phyloP scores from a whole-genome alignment of 1,140 invertebrate genomes.

The Cataglyphis hispanica region DNA sequence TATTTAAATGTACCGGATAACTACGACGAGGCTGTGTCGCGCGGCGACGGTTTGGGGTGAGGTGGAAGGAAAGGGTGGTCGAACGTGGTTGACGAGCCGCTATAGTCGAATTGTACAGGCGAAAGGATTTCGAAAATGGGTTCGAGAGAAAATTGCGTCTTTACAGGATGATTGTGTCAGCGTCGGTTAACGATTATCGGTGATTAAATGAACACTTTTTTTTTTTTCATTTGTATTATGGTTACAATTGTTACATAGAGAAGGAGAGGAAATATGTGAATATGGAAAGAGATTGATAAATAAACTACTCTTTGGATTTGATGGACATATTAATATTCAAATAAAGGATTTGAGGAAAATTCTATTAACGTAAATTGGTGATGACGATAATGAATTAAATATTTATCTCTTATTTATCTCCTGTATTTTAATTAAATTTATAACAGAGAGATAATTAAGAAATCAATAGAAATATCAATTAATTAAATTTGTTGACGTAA shows the following conservation, averaged over 20 bases:
- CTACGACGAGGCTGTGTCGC: slow-evolving; percentile 52
- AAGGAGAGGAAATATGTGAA: neutral
- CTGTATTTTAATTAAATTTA: neutral
- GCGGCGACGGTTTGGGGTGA: neutral
- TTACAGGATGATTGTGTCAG: slow-evolving; percentile 24
- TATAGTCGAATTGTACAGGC: slow-evolving; percentile 17
- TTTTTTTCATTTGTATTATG: neutral
- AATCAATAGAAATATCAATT: neutral
- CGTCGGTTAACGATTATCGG: slow-evolving; percentile 1
- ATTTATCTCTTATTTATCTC: neutral
- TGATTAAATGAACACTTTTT: slow-evolving; percentile 37
- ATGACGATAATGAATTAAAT: neutral
- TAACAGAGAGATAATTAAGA: neutral
- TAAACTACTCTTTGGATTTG: neutral
- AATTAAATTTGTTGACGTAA: neutral
- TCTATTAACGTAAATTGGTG: neutral
- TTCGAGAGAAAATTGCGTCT: slow-evolving; percentile 44
- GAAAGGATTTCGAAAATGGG: slow-evolving; percentile 50
- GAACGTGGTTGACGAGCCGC: slow-evolving; percentile 26
- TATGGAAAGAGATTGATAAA: neutral
- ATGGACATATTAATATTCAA: neutral
- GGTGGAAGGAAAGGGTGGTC: neutral
- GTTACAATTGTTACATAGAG: neutral
- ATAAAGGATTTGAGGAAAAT: neutral
- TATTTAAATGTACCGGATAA: slow-evolving; percentile 83